Evolutionary conservation across 2,888 invertebrate species (phyloP).

Genomic region (Parnassius smintheus): DNA sequence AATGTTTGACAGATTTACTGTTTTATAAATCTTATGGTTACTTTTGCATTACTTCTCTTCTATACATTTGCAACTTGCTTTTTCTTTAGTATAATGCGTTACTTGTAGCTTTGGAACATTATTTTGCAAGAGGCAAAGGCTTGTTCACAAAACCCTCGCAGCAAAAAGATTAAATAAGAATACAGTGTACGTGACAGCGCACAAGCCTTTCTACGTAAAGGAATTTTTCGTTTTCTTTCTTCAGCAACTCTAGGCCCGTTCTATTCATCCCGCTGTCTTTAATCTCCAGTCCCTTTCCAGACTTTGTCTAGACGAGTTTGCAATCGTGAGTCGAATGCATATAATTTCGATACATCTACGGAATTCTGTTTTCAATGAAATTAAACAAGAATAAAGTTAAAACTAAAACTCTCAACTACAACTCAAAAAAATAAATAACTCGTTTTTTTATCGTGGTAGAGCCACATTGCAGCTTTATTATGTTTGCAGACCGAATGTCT

Average conservation of each 20-base stretch:
- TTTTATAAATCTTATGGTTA: constrained; percentile 7
- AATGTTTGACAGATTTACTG: constrained; percentile 48
- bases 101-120: constrained; percentile 37
- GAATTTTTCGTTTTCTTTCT: constrained; percentile 71
- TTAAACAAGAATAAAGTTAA: too few relatives aligned
- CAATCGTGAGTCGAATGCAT: constrained; percentile 42
- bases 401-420: too few relatives aligned
- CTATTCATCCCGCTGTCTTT: constrained; percentile 73
- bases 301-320: constrained; percentile 65
- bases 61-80: constrained; percentile 8
- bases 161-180: constrained; percentile 75
- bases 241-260: constrained; percentile 57
- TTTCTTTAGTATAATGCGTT: constrained; percentile 34
- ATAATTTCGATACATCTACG: constrained; percentile 51
- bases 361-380: constrained; percentile 38
- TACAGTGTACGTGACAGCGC: constrained; percentile 73
- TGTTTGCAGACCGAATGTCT: too few relatives aligned
- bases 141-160: constrained; percentile 49
- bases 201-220: constrained; percentile 67
- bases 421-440: too few relatives aligned
- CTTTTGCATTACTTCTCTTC: not conserved
- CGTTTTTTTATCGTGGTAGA: too few relatives aligned
- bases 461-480: too few relatives aligned
- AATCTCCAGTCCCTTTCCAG: constrained; percentile 66
- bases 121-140: constrained; percentile 49